Evolutionary conservation across 2,797 vertebrate genomes (phyloP), one percentile per base, ranked within the genome.

Genomic region (Hyperoplus lanceolatus): DNA sequence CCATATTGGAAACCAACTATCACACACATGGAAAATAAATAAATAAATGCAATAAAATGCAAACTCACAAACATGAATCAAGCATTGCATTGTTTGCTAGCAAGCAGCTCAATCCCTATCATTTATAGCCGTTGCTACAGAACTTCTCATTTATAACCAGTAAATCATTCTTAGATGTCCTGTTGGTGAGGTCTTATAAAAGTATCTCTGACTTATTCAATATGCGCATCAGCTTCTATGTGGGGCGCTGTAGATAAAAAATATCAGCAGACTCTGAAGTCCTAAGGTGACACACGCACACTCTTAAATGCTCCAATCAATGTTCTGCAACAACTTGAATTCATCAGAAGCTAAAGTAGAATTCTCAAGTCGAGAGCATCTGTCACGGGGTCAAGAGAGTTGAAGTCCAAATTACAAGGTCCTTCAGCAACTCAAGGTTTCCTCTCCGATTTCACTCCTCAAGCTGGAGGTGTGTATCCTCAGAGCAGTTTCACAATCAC

Each of bases 1-100:
- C 51, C 72, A 77, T 71, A 84, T 73, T 71, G 73, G 81, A 79
- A 80, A 81, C 69, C 45, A 85, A 86, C 85, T 54, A 65, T 77
- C 53, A 81, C 72, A 80, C 80, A 84, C 70, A 80, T 43, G 64
- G 13, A 49, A 82, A 68, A 29, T 29, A 29, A 29, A 29, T 29
- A 29, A 29, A 29, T 29, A 29, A 29, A 29, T 29, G 29, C 29
- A 29, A 29, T 29, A 29, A 79, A 76, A 70, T 49, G 70, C n/a
- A 71, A 79, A 70, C 64, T 75, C 53, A 62, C 73, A 76, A 80
- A 83, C 68, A 78, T 9, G 12, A 56, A 76, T 49, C 4, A 16
- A 54, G 51, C 36, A 62, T 21, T 51, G 15, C 39, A 51, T 73
- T 18, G 5, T 65, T 77, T 56, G 18, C 54, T 59, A 55, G 63